phyloP scores from a whole-genome alignment of 2,888 invertebrate species.

The Galerucella calmariensis region DNA sequence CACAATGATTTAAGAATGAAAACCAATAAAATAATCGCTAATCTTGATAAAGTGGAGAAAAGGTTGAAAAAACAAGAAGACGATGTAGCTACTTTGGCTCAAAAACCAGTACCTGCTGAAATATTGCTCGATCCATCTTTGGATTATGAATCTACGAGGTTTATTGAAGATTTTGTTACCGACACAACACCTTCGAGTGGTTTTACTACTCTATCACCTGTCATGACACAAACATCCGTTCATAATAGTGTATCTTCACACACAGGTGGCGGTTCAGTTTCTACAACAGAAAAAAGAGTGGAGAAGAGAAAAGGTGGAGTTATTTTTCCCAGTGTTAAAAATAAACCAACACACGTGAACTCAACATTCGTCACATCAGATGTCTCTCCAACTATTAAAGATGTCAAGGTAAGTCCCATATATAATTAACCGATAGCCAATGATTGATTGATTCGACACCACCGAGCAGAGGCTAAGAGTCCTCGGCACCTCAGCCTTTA shows the following conservation, averaged over 20 bases:
- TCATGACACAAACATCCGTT: conserved; percentile 52
- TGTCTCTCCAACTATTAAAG: conserved; percentile 79
- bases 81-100: conserved; percentile 81
- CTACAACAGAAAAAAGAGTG: conserved; percentile 64
- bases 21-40: conserved; percentile 88
- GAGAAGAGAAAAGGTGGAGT: conserved; percentile 80
- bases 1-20: conserved; percentile 84
- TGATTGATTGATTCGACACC: too few relatives aligned
- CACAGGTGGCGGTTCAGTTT: conserved; percentile 30
- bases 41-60: conserved; percentile 87
- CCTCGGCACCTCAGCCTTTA: too few relatives aligned
- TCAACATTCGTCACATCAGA: conserved; percentile 82
- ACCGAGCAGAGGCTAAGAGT: too few relatives aligned
- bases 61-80: conserved; percentile 86
- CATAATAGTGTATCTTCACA: conserved; percentile 45
- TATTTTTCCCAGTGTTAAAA: conserved; percentile 91
- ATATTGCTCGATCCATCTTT: conserved; percentile 81
- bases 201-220: conserved; percentile 64
- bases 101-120: conserved; percentile 80
- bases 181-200: conserved; percentile 59
- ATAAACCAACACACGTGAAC: conserved; percentile 87
- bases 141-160: conserved; percentile 81
- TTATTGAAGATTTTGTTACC: conserved; percentile 59
- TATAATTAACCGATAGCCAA: not conserved
- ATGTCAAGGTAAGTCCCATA: conserved; percentile 78